Evolutionary conservation across 1,140 invertebrate species (phyloP).

Genomic region (Bombyx mandarina): DNA sequence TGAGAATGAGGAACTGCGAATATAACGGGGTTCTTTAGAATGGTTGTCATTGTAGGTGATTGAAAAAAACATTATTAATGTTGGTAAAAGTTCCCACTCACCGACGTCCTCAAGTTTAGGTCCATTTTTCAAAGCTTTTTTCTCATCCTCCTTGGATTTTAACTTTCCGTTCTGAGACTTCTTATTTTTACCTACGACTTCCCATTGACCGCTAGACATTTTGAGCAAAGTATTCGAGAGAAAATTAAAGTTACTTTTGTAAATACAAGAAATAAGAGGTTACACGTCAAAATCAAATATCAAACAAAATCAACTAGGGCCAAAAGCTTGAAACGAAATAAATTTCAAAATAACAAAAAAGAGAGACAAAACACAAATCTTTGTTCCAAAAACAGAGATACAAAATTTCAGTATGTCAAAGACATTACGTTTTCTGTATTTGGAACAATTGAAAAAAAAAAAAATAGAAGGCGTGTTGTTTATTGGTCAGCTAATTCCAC

Average conservation of each 20-base stretch:
- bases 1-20: conserved; percentile 46
- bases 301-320: conserved; percentile 40
- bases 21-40: background rate
- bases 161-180: conserved; percentile 77
- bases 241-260: conserved; percentile 37
- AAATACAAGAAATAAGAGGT: conserved; percentile 55
- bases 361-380: no score
- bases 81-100: conserved; percentile 29
- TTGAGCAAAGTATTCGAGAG: conserved; percentile 24
- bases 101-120: conserved; percentile 57
- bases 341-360: no score
- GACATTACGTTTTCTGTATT: no score
- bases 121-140: conserved; percentile 60
- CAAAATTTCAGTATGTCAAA: no score
- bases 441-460: conserved; percentile 14
- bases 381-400: no score
- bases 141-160: conserved; percentile 74
- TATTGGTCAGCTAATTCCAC: conserved; percentile 58
- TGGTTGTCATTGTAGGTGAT: conserved; percentile 3
- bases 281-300: conserved; percentile 64
- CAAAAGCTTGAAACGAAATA: no score
- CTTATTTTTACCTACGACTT: conserved; percentile 82
- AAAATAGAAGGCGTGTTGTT: conserved; percentile 20
- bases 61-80: conserved; percentile 6
- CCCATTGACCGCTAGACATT: conserved; percentile 81